Conservation (phyloP, 2,888 invertebrate species). For the Stenotaenia linearis region DNA sequence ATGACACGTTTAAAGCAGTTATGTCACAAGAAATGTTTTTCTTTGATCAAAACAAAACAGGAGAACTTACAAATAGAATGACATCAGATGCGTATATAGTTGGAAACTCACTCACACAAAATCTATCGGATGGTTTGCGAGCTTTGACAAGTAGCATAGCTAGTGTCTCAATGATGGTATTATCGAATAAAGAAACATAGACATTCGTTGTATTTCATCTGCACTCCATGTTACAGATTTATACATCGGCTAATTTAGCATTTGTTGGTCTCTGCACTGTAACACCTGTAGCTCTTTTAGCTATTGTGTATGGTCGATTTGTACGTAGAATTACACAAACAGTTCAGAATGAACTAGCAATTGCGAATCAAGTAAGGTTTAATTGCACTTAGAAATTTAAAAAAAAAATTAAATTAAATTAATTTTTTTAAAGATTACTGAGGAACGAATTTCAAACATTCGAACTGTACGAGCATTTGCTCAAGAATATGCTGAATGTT, state of each 20-base stretch:
- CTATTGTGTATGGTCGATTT: slow-evolving; percentile 62
- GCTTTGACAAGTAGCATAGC: slow-evolving; percentile 78
- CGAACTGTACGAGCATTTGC: slow-evolving; percentile 90
- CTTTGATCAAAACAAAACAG: slow-evolving; percentile 83
- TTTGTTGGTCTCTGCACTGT: slow-evolving; percentile 79
- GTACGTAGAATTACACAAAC: slow-evolving; percentile 74
- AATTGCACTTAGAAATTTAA: no score
- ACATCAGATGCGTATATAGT: slow-evolving; percentile 87
- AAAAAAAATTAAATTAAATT: background rate
- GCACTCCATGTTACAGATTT: slow-evolving; percentile 58
- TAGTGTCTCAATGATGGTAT: slow-evolving; percentile 91
- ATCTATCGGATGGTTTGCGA: slow-evolving; percentile 88
- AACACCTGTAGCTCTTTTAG: slow-evolving; percentile 79
- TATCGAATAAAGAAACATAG: background rate
- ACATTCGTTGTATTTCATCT: background rate
- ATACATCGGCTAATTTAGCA: slow-evolving; percentile 83
- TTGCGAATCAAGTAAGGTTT: slow-evolving; percentile 59
- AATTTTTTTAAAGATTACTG: slow-evolving; percentile 56
- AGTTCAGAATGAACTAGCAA: slow-evolving; percentile 59
- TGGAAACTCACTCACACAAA: slow-evolving; percentile 83
- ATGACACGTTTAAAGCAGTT: slow-evolving; percentile 70
- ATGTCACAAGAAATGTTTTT: slow-evolving; percentile 82
- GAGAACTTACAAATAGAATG: slow-evolving; percentile 83
- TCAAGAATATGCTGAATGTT: slow-evolving; percentile 71
- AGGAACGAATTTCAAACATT: slow-evolving; percentile 85